Evolutionary conservation across 2,888 invertebrate species (phyloP).

Genomic region (Nebria salina): DNA sequence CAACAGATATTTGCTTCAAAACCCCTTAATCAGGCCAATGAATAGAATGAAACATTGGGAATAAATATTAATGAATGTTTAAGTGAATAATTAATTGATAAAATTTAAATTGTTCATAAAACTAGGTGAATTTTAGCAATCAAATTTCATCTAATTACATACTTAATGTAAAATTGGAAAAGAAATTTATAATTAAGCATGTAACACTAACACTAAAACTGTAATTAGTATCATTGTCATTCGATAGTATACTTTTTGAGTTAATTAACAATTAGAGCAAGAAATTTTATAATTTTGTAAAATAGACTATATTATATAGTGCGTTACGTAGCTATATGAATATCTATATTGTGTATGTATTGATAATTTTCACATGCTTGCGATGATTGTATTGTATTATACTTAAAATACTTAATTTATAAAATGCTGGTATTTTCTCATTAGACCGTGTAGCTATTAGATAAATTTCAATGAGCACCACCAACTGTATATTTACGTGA

Average conservation of each 20-base stretch:
- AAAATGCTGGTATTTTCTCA: slow-evolving; percentile 2
- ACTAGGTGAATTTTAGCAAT: too few species aligned
- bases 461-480: not conserved
- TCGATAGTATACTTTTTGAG: slow-evolving; percentile 37
- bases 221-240: slow-evolving; percentile 39
- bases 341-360: slow-evolving; percentile 5
- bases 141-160: too few species aligned
- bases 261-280: slow-evolving; percentile 44
- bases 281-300: slow-evolving; percentile 40
- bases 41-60: too few species aligned
- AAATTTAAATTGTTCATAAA: too few species aligned
- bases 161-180: not conserved
- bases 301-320: slow-evolving; percentile 14
- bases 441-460: slow-evolving; percentile 8
- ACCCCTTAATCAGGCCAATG: too few species aligned
- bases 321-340: not conserved
- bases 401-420: not conserved
- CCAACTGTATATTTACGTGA: too few species aligned
- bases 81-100: too few species aligned
- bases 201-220: slow-evolving; percentile 35
- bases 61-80: too few species aligned
- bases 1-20: too few species aligned
- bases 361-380: not conserved
- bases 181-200: slow-evolving; percentile 13
- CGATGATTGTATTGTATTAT: slow-evolving; percentile 8